Conservation (phyloP, 2,113 vertebrate species). For the Ceyx melanurus region DNA sequence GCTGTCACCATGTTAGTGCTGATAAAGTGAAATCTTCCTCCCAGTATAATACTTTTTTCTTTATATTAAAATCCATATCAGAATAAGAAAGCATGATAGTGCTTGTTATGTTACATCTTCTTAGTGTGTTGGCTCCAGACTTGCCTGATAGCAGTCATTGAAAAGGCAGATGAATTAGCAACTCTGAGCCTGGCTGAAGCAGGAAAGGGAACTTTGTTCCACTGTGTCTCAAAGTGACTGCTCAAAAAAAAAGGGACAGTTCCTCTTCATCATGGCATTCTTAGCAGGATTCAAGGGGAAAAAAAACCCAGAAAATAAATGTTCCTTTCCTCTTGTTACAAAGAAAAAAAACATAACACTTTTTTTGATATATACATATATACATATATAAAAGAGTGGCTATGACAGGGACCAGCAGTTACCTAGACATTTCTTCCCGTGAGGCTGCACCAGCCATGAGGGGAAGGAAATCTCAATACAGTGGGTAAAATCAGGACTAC, state of each 20-base stretch:
- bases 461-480: not conserved
- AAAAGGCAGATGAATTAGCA: not conserved
- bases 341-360: not conserved
- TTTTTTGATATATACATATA: too few relatives aligned
- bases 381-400: not conserved
- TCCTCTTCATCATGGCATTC: not conserved
- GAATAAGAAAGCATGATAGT: not conserved
- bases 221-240: not conserved
- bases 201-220: not conserved
- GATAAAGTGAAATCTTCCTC: not conserved
- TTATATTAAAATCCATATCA: not conserved
- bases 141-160: not conserved
- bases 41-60: not conserved
- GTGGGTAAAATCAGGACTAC: not conserved
- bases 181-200: not conserved
- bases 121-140: not conserved
- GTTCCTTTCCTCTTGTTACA: not conserved
- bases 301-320: not conserved
- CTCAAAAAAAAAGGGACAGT: not conserved
- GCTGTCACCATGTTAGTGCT: not conserved
- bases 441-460: not conserved
- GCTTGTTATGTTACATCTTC: not conserved
- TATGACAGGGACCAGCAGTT: not conserved
- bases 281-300: not conserved
- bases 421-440: not conserved